Evolutionary conservation across 2,797 vertebrate genomes (phyloP).

Genomic region (Hybognathus amarus): DNA sequence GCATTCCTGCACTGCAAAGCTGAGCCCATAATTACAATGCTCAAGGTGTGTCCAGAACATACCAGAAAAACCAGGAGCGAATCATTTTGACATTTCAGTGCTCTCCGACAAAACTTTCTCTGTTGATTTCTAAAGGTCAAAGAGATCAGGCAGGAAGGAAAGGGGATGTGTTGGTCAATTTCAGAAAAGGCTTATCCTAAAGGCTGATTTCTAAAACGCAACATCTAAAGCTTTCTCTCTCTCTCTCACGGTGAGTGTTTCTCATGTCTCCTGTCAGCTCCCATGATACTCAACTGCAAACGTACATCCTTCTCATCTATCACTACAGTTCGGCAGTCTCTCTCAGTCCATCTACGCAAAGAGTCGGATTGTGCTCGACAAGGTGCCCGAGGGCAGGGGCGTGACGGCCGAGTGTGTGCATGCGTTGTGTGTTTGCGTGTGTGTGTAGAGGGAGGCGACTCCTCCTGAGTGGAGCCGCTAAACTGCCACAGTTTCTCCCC

Average conservation of each 20-base stretch:
- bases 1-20: conserved; percentile 81
- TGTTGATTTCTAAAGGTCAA: conserved; percentile 41
- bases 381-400: conserved; percentile 69
- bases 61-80: conserved; percentile 69
- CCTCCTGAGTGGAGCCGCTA: conserved; percentile 71
- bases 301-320: conserved; percentile 49
- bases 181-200: conserved; percentile 46
- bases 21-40: conserved; percentile 77
- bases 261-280: conserved; percentile 43
- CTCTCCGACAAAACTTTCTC: conserved; percentile 40
- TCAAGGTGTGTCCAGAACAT: conserved; percentile 78
- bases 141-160: conserved; percentile 47
- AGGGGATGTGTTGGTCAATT: conserved; percentile 55
- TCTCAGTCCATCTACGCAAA: conserved; percentile 51
- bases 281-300: conserved; percentile 30
- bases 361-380: conserved; percentile 69
- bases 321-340: conserved; percentile 50
- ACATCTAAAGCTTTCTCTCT: conserved; percentile 1
- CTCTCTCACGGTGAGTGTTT: conserved; percentile 14
- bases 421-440: conserved; percentile 52
- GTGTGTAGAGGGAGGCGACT: conserved; percentile 63
- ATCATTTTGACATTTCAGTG: conserved; percentile 37
- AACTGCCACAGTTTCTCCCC: conserved; percentile 82
- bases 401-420: conserved; percentile 56
- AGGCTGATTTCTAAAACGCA: conserved; percentile 9